These are phyloP conservation scores for Argyrosomus regius DNA, from an alignment of 2,797 vertebrate genomes.

Conservation along the genomic window DNA sequence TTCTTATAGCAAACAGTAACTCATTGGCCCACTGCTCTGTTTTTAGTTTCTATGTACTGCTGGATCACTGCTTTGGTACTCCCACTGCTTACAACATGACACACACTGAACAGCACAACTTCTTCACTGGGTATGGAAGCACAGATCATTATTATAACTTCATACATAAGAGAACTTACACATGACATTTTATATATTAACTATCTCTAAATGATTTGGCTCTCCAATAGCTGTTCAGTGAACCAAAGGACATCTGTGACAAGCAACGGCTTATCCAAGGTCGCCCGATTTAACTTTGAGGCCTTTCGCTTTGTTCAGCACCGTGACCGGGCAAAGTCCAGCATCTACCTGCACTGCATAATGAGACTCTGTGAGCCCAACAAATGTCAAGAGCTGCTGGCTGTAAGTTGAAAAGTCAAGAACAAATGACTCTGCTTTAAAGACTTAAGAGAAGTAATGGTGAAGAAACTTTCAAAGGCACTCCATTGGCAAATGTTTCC, in stretches of 20 bases:
- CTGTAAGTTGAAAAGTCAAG: constrained; percentile 66
- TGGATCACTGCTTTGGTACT: constrained; percentile 88
- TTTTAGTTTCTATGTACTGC: constrained; percentile 84
- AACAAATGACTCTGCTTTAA: neutral
- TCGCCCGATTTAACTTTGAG: constrained; percentile 83
- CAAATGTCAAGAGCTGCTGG: constrained; percentile 78
- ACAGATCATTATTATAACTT: neutral
- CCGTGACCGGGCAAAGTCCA: constrained; percentile 78
- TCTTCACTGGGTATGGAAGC: constrained; percentile 83
- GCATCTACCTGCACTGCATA: constrained; percentile 87
- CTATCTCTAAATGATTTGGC: neutral
- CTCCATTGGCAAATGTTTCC: neutral
- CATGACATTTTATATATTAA: neutral
- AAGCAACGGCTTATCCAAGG: constrained; percentile 76
- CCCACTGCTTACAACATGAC: constrained; percentile 77
- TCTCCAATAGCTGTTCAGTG: constrained; percentile 72
- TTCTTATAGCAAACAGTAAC: constrained; percentile 8
- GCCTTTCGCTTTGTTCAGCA: constrained; percentile 87
- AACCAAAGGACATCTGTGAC: constrained; percentile 63
- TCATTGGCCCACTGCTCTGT: constrained; percentile 10
- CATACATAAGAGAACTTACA: neutral
- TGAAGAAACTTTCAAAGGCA: neutral
- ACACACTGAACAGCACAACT: constrained; percentile 67
- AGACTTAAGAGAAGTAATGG: neutral
- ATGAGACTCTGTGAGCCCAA: constrained; percentile 84